Evolutionary conservation across 2,113 vertebrate species (phyloP).

Genomic region (Mystacornis crossleyi): DNA sequence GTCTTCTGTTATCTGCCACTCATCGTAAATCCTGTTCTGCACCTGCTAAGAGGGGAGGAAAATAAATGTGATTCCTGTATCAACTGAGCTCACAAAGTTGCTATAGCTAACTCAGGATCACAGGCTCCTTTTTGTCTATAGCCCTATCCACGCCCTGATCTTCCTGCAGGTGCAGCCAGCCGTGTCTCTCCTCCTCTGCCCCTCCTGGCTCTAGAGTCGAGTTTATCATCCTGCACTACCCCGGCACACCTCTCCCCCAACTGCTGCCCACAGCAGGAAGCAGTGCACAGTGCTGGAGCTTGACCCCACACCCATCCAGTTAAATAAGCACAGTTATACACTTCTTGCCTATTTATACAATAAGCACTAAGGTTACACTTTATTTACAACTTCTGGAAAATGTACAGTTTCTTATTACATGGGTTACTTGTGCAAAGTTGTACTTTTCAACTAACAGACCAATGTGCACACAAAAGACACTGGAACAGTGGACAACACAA

Average conservation of each 20-base stretch:
- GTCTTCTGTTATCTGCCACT: not conserved
- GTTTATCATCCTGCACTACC: not conserved
- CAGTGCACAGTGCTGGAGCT: rapidly evolving
- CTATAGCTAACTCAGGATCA: not conserved
- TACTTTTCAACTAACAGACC: slow-evolving; percentile 75
- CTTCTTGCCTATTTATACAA: slow-evolving; percentile 65
- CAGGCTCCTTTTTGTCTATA: not conserved
- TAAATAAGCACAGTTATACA: slow-evolving; percentile 18
- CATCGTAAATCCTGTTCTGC: not conserved
- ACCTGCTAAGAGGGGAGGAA: not conserved
- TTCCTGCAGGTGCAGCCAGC: not conserved
- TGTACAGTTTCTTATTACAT: slow-evolving; percentile 99
- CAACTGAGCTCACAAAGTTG: rapidly evolving
- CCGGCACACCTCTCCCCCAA: rapidly evolving
- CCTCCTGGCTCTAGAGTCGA: not conserved
- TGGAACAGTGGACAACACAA: slow-evolving; percentile 71
- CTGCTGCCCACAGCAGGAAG: not conserved
- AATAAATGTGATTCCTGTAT: rapidly evolving
- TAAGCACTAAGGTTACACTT: slow-evolving; percentile 82
- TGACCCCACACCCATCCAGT: rapidly evolving
- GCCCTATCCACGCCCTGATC: rapidly evolving
- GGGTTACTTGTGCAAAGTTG: slow-evolving; percentile 94
- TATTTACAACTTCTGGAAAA: slow-evolving; percentile 98
- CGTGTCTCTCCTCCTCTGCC: not conserved
- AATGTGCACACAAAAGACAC: slow-evolving; percentile 76